phyloP scores from a whole-genome alignment of 2,113 vertebrate species.

The Cyphomyrus discorhynchus region DNA sequence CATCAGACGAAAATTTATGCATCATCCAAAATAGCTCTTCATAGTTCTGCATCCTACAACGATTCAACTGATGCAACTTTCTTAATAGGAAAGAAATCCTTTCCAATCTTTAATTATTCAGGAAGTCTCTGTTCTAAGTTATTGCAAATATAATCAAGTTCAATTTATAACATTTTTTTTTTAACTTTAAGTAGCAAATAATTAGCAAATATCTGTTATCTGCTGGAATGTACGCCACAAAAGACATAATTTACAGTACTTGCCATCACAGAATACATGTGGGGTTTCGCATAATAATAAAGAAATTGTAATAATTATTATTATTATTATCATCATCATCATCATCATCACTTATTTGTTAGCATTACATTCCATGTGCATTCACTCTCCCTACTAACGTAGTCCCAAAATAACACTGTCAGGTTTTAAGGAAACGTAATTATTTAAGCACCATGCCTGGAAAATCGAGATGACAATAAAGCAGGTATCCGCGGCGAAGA shows the following conservation, averaged over 20 bases:
- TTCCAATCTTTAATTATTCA: conserved; percentile 4
- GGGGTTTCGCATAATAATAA: neutral
- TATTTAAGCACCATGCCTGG: neutral
- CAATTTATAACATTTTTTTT: neutral
- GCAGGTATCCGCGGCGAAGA: neutral
- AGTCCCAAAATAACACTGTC: neutral
- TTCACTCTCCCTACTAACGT: neutral
- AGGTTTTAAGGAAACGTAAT: neutral
- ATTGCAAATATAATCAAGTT: neutral
- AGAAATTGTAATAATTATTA: neutral
- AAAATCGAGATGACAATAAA: neutral
- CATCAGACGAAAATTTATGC: neutral
- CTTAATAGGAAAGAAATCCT: conserved; percentile 11
- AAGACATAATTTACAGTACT: neutral
- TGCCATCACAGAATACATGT: neutral
- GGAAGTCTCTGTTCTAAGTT: conserved; percentile 5
- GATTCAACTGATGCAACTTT: neutral
- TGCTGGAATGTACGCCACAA: neutral
- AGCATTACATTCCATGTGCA: neutral
- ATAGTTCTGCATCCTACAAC: neutral
- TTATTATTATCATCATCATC: too few species aligned
- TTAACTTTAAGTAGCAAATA: neutral
- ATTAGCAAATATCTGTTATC: neutral
- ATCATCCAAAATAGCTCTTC: neutral
- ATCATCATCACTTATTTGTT: neutral